These are phyloP conservation scores for Mionectes macconnelli DNA, from an alignment of 2,113 vertebrate genomes.

Conservation along the genomic window DNA sequence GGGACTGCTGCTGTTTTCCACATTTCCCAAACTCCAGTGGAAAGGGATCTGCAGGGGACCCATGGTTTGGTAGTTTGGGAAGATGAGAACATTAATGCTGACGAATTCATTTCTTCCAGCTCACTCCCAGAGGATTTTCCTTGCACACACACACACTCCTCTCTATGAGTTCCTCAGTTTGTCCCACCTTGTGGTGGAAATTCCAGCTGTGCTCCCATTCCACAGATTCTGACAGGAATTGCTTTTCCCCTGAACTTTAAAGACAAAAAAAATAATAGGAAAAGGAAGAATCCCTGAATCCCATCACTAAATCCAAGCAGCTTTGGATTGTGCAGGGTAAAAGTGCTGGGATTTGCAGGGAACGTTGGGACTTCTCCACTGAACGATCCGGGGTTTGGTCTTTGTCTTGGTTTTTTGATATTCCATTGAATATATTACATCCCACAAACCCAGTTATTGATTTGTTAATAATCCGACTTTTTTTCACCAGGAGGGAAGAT, in stretches of 20 bases:
- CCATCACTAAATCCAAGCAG: background rate
- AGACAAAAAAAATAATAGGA: rapidly evolving
- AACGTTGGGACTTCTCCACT: background rate
- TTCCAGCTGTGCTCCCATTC: background rate
- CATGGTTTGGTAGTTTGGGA: background rate
- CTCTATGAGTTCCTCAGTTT: background rate
- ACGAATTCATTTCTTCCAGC: background rate
- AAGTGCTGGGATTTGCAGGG: background rate
- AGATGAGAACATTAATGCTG: background rate
- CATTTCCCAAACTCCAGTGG: background rate
- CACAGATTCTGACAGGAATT: background rate
- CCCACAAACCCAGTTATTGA: background rate
- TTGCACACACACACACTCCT: background rate
- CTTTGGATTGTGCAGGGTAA: background rate
- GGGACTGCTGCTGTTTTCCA: background rate
- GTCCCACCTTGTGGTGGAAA: background rate
- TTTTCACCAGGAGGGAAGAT: background rate
- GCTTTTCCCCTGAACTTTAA: background rate
- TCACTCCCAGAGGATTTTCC: background rate
- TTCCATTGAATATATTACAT: background rate
- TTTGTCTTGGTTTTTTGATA: background rate
- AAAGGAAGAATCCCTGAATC: background rate
- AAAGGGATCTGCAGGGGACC: background rate
- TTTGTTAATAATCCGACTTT: background rate
- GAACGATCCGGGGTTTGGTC: background rate